phyloP scores from a whole-genome alignment of 2,113 vertebrate genomes.

The Paramormyrops kingsleyae region DNA sequence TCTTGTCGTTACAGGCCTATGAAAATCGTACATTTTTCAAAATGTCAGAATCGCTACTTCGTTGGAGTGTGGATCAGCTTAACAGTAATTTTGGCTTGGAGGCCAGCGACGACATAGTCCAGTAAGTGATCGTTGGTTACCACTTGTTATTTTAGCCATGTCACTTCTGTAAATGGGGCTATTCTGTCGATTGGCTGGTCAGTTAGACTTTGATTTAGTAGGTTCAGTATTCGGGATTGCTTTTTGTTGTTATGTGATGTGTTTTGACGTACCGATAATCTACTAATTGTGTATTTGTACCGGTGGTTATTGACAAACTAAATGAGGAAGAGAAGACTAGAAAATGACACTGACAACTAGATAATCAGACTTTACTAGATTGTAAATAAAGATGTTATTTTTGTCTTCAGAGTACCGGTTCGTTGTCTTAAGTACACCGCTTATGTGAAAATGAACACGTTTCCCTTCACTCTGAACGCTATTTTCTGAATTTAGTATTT shows the following conservation, averaged over 20 bases:
- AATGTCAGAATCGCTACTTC: slow-evolving; percentile 57
- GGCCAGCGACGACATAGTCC: slow-evolving; percentile 81
- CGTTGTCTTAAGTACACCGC: background rate
- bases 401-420: too few relatives aligned
- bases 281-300: background rate
- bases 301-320: background rate
- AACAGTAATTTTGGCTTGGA: slow-evolving; percentile 74
- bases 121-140: slow-evolving; percentile 57
- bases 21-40: background rate
- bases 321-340: background rate
- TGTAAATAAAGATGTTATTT: background rate
- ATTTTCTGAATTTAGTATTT: background rate
- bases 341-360: background rate
- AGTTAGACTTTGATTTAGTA: background rate
- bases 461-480: background rate
- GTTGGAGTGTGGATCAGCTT: slow-evolving; percentile 77
- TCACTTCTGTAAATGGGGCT: background rate
- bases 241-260: background rate
- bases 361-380: background rate
- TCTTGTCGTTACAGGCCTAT: background rate
- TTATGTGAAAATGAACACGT: background rate
- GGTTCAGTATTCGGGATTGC: background rate
- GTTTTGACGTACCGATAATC: background rate
- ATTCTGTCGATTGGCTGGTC: background rate
- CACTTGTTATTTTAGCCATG: background rate